These are phyloP conservation scores for Pitta sordida DNA, from an alignment of 2,113 vertebrate genomes.

Conservation along the genomic window DNA sequence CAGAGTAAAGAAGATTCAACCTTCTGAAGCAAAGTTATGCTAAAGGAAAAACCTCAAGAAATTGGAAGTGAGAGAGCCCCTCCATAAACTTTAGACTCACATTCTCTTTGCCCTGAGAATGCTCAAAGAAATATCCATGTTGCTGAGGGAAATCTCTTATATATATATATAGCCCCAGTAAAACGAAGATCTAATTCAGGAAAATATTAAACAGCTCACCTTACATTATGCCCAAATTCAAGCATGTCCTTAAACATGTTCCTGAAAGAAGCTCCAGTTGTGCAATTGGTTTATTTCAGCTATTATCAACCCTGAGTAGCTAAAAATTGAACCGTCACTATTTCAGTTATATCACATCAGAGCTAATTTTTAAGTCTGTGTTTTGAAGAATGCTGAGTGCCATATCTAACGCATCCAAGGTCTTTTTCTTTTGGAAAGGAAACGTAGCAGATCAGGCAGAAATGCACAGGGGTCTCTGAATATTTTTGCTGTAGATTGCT, in stretches of 20 bases:
- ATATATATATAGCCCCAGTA: not conserved
- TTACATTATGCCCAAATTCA: not conserved
- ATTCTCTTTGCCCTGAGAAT: not conserved
- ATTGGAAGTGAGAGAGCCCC: not conserved
- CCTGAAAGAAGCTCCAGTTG: not conserved
- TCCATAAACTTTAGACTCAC: not conserved
- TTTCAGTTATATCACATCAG: constrained; percentile 26
- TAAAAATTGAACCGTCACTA: constrained; percentile 34
- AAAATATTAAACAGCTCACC: not conserved
- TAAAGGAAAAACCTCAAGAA: not conserved
- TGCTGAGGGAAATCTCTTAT: not conserved
- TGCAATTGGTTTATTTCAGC: not conserved
- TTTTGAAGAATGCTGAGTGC: constrained; percentile 27
- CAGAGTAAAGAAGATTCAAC: not conserved
- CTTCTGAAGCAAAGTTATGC: not conserved
- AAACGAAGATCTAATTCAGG: not conserved
- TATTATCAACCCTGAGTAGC: not conserved
- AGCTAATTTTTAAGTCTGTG: constrained; percentile 44
- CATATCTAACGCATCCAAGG: constrained; percentile 22
- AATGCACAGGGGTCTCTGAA: constrained; percentile 20
- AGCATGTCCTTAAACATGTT: not conserved
- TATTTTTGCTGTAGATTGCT: constrained; percentile 15
- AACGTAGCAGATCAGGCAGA: constrained; percentile 16
- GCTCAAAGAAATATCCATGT: not conserved
- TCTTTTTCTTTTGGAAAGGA: constrained; percentile 13